phyloP scores from a whole-genome alignment of 30 jellyfish, hydroid and myxozoan species.

The Aurelia aurita complex sp. Pacific region DNA sequence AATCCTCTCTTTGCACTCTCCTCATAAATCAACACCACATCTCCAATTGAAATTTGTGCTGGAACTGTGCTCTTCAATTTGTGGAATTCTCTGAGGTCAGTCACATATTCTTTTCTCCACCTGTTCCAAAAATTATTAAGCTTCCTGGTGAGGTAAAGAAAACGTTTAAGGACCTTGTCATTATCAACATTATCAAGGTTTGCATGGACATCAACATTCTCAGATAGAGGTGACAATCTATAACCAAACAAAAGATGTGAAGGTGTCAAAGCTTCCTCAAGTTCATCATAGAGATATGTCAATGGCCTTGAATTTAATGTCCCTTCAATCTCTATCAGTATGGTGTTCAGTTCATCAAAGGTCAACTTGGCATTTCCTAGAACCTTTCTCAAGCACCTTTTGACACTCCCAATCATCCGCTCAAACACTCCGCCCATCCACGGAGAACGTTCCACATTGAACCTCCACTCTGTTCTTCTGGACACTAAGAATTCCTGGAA shows the following conservation, averaged over 20 bases:
- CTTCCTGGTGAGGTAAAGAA: constrained; percentile 38
- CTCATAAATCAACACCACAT: not conserved
- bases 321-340: constrained; percentile 42
- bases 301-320: constrained; percentile 50
- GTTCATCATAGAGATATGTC: constrained; percentile 27
- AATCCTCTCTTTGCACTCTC: constrained; percentile 23
- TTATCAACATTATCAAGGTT: constrained; percentile 8
- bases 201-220: constrained; percentile 30
- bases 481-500: not conserved
- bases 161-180: constrained; percentile 34
- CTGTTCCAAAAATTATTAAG: constrained; percentile 35
- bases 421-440: constrained; percentile 66
- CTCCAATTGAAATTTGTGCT: not conserved
- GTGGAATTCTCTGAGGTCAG: constrained; percentile 39
- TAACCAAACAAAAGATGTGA: constrained; percentile 39
- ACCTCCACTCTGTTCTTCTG: constrained; percentile 41
- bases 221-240: constrained; percentile 5
- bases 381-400: constrained; percentile 51
- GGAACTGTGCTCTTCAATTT: constrained; percentile 1
- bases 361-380: constrained; percentile 11
- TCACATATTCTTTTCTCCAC: constrained; percentile 30
- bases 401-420: constrained; percentile 49
- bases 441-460: constrained; percentile 50
- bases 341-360: constrained; percentile 51
- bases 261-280: constrained; percentile 48